Evolutionary conservation across 2,888 invertebrate genomes (phyloP), one percentile per base, ranked within the genome.

Genomic region (Noctua pronuba): DNA sequence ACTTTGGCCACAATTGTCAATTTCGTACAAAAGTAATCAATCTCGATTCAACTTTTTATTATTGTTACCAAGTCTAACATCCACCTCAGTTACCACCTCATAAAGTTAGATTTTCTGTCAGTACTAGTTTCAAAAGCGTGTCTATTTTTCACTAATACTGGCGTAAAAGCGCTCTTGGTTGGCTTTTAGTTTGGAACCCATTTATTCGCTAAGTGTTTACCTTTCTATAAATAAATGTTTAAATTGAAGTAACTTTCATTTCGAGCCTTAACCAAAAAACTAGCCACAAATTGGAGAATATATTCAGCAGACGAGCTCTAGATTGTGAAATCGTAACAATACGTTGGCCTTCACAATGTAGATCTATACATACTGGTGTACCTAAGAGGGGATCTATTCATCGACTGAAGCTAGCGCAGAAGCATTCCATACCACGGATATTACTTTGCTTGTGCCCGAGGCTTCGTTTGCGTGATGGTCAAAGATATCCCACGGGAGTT

Each of bases 371-470:
- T 65, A 75, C 31, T 13, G 28, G 52, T 44, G 3, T 11, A 71
- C 21, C n/a, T 62, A 31, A 55, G 58, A 69, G 16, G 44, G 41
- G 46, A 69, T 60, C 73, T 85, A 82, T 78, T 86, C 83, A 86
- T 77, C 35, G 35, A 24, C 66, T 73, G 46, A 73, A 73, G 65
- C n/a, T 41, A 78, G 41, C 41, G 41, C 41, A 77, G 62, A 66
- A 55, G 10, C 21, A 83, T 68, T 55, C 6, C 21, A 28, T 64
- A 35, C 52, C 31, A 7, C 3, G 52, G 41, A 64, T 64, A 16
- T 24, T 24, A 6, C 16, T 60, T 60, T 60, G 16, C n/a, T n/a
- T n/a, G n/a, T n/a, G 10, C 1, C 31, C 60, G 31, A 21, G 60
- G 8, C 8, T n/a, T 58, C 7, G 2, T 28, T 10, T 18, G 18